A percentile compares a stretch with the other conserved stretches of the same genome.
Conservation (phyloP, 2,888 invertebrate species). For the Eurois occulta region DNA sequence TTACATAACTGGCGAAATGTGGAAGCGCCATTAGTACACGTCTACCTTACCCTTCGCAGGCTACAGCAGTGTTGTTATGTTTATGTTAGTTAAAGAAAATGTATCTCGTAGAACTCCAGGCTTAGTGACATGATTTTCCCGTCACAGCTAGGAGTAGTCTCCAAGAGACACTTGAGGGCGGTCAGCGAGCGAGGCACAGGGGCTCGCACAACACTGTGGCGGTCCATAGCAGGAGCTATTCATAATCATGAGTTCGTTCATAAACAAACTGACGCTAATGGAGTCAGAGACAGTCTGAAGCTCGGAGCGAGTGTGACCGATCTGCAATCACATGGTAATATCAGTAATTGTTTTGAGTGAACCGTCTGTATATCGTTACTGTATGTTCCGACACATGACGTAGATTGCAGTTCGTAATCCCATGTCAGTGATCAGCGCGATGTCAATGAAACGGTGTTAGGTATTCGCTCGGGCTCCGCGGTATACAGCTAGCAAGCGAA, state of each 20-base stretch:
- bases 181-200: neutral
- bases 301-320: neutral
- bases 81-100: too few relatives aligned
- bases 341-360: neutral
- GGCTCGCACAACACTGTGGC: neutral
- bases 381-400: neutral
- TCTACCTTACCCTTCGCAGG: neutral
- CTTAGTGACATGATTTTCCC: too few relatives aligned
- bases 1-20: neutral
- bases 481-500: neutral
- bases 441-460: neutral
- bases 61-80: too few relatives aligned
- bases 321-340: neutral
- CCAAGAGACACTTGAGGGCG: neutral
- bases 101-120: too few relatives aligned
- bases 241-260: neutral
- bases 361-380: neutral
- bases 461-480: too few relatives aligned
- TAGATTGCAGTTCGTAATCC: neutral
- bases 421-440: neutral
- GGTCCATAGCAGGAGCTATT: neutral
- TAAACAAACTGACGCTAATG: neutral
- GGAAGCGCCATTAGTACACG: neutral
- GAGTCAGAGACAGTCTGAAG: neutral
- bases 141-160: too few relatives aligned